These are phyloP conservation scores for Scatophagus argus DNA, from an alignment of 2,113 vertebrate species.

Conservation along the genomic window DNA sequence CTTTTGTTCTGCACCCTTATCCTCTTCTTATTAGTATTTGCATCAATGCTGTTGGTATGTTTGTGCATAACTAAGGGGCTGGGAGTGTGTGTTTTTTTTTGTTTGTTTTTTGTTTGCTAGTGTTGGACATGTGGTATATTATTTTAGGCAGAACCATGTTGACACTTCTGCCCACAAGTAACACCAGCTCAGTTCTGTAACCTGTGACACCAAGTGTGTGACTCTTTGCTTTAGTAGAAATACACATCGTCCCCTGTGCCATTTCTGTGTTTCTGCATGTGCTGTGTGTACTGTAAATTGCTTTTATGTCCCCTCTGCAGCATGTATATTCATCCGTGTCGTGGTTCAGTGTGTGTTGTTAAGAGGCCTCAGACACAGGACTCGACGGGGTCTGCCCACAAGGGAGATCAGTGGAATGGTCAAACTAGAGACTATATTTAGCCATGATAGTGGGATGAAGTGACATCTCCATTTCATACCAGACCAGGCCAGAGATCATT, in stretches of 20 bases:
- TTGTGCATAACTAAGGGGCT: background rate
- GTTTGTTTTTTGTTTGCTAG: conserved; percentile 16
- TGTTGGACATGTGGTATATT: conserved; percentile 33
- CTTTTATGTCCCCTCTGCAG: conserved; percentile 10
- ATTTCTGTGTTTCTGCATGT: background rate
- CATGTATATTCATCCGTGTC: conserved; percentile 17
- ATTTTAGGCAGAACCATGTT: conserved; percentile 25
- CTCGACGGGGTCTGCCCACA: conserved; percentile 26
- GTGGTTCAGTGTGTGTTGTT: conserved; percentile 40
- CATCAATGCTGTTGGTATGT: background rate
- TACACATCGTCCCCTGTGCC: background rate
- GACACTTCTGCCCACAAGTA: conserved; percentile 38
- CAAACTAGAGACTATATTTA: conserved; percentile 67
- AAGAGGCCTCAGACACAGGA: conserved; percentile 44
- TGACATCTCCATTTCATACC: conserved; percentile 31
- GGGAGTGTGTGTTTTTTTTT: too few species aligned
- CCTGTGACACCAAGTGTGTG: conserved; percentile 34
- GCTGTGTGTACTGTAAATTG: background rate
- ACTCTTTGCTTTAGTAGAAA: background rate
- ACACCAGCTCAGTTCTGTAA: conserved; percentile 24
- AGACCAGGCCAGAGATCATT: background rate
- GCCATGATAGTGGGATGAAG: conserved; percentile 25
- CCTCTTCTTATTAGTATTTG: background rate
- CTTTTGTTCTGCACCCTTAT: background rate
- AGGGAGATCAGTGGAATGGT: conserved; percentile 53